A percentile compares a stretch with the other conserved stretches of the same genome.
Conservation (phyloP, 2,888 invertebrate species). For the Ryuthela nishihirai region DNA sequence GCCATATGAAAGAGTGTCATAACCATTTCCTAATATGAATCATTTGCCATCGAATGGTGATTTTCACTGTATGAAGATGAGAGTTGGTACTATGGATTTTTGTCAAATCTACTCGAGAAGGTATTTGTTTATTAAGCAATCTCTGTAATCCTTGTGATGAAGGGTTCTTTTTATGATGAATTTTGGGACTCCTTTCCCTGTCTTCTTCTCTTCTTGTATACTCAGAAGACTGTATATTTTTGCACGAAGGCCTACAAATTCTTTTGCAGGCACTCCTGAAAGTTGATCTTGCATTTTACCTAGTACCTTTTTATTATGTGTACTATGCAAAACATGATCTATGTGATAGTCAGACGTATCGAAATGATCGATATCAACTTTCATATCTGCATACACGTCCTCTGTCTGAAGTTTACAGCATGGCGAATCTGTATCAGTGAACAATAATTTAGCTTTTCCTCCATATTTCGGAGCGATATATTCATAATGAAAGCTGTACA, state of each 20-base stretch:
- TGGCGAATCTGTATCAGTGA: conserved; percentile 47
- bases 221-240: conserved; percentile 22
- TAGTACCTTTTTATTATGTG: conserved; percentile 45
- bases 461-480: conserved; percentile 42
- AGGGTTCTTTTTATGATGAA: too few species aligned
- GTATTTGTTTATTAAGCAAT: too few species aligned
- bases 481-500: conserved; percentile 44
- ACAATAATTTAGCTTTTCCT: conserved; percentile 39
- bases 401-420: conserved; percentile 41
- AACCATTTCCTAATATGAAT: too few species aligned
- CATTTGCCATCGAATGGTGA: too few species aligned
- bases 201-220: neutral
- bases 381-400: conserved; percentile 43
- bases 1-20: too few species aligned
- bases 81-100: too few species aligned
- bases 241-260: conserved; percentile 43
- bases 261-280: conserved; percentile 41
- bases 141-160: too few species aligned
- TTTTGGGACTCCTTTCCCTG: conserved; percentile 31
- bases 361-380: conserved; percentile 16
- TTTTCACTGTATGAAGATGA: too few species aligned
- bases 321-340: conserved; percentile 21
- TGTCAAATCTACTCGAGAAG: too few species aligned
- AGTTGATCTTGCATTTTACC: conserved; percentile 48
- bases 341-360: conserved; percentile 45